These are phyloP conservation scores for Hydrozoanthus gracilis DNA, from an alignment of 92 coral and sea anemone species.

Conservation along the genomic window DNA sequence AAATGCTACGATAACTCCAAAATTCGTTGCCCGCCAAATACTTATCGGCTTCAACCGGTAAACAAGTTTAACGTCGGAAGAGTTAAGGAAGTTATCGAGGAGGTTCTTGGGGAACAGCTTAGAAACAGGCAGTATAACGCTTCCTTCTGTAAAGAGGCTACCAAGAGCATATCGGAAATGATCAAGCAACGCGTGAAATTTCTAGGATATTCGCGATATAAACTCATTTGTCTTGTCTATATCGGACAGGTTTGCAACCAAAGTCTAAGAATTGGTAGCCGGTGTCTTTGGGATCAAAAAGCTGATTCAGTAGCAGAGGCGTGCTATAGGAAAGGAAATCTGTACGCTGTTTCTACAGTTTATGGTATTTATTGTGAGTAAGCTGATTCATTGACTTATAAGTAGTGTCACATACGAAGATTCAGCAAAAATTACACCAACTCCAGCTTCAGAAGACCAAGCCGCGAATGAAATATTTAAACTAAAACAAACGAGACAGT, in stretches of 20 bases:
- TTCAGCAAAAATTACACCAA: neutral
- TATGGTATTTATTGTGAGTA: constrained; percentile 88
- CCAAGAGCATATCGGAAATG: constrained; percentile 77
- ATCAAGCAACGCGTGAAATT: constrained; percentile 87
- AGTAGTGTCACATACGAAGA: neutral
- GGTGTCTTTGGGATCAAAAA: constrained; percentile 92
- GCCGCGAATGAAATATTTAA: neutral
- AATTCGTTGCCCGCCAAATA: constrained; percentile 58
- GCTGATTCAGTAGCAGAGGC: constrained; percentile 90
- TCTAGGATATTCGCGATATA: constrained; percentile 83
- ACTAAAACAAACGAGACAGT: neutral
- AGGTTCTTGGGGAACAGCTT: constrained; percentile 70
- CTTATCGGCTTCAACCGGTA: constrained; percentile 73
- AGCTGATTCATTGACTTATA: neutral
- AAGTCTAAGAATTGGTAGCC: constrained; percentile 87
- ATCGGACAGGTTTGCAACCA: constrained; percentile 83
- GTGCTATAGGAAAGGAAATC: constrained; percentile 73
- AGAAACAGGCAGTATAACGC: constrained; percentile 71
- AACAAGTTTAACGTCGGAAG: constrained; percentile 69
- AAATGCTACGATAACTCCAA: constrained; percentile 60
- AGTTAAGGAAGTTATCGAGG: constrained; percentile 83
- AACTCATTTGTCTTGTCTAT: constrained; percentile 83
- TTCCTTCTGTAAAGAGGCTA: constrained; percentile 80
- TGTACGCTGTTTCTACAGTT: constrained; percentile 92
- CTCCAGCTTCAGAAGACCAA: neutral